Base-by-base conservation (phyloP, 2,113 vertebrate species). In the Australoheros scitulus region DNA sequence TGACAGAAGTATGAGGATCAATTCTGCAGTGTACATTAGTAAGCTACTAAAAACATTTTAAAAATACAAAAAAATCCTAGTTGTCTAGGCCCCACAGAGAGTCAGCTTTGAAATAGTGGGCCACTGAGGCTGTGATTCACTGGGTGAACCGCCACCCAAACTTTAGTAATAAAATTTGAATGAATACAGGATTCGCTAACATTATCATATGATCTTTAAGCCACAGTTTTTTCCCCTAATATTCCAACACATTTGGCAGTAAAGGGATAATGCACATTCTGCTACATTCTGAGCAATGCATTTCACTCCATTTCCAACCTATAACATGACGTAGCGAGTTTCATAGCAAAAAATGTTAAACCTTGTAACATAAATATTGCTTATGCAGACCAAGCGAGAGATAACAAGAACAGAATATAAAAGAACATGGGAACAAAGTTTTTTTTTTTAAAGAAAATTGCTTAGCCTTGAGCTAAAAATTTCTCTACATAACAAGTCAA, bases 401-500 rank as follows among this genome's bases (percentile, higher is more conserved):
- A 61, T 14, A 38, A 74, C 2, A 56, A 24, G 26, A 82, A 65
- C 20, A 32, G 11, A 72, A 83, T 15, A 65, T 6, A 68, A 36
- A 7, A 64, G 17, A 64, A 59, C 60, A 56, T 29, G 65, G 29
- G 6, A 15, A 17, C 8, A 38, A 38, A 10, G 36, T 9, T 29
- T 29, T 24, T 24, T 26, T 26, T 26, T 26, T 26, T 26, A 36
- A 0, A 68, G n/a, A 22, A 5, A 29, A 38, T 64, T 5, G 3
- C 3, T 2, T 60, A 77, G 77, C 75, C 22, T 34, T 13, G 52
- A 83, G 81, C 47, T 77, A 34, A 34, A 24, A 70, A 72, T 61
- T 38, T 80, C 56, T 81, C 81, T 32, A 41, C n/a, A 57, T 17
- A 43, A 29, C 50, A 68, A 79, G 84, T 87, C 43, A 7, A 64